Base-by-base conservation (phyloP, 2,113 vertebrate species). In the Osmerus eperlanus region DNA sequence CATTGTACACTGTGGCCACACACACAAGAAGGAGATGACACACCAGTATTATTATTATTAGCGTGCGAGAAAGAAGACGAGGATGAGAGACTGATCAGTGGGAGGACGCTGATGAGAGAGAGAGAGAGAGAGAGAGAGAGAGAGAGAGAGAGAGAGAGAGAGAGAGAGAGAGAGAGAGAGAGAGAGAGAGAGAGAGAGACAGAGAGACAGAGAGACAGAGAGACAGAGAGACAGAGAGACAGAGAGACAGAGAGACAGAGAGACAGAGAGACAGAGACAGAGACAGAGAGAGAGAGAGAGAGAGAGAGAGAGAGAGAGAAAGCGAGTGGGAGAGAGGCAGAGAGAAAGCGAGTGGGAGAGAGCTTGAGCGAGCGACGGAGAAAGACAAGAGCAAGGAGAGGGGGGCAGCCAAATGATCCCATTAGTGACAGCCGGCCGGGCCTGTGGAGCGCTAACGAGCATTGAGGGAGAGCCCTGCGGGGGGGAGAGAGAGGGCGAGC, bases 1-100 rank as follows among this genome's bases (percentile, higher is more conserved):
- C 97, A 87, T 98, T 99, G 89, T 98, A 99, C 25, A 98, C 97
- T 99, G 82, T 7, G 61, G 54, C 80, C 65, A 83, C 81, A 86
- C 7, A 36, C 11, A 70, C 60, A n/a, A 60, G 23, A 70, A 56
- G 67, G 32, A 36, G 32, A 36, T 36, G 1, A 36, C 6, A 36
- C 32, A 36, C 32, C 32, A 7, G 32, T 36, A 6, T 36, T 36
- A 36, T 36, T n/a, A n/a, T n/a, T n/a, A n/a, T n/a, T n/a, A 32
- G 15, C 53, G 23, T 15, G 9, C 41, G 41, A 3, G 53, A 2
- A 47, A 12, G 41, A 47, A 47, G 7, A 12, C 41, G 41, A 47
- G 41, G 41, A 47, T 47, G 4, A 5, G 53, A 2, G 12, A 60
- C 1, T 15, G n/a, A 29, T 7, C 12, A 4, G n/a, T 7, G 32